These are phyloP conservation scores for Notolepis coatsorum DNA, from an alignment of 2,797 vertebrate genomes.

Conservation along the genomic window DNA sequence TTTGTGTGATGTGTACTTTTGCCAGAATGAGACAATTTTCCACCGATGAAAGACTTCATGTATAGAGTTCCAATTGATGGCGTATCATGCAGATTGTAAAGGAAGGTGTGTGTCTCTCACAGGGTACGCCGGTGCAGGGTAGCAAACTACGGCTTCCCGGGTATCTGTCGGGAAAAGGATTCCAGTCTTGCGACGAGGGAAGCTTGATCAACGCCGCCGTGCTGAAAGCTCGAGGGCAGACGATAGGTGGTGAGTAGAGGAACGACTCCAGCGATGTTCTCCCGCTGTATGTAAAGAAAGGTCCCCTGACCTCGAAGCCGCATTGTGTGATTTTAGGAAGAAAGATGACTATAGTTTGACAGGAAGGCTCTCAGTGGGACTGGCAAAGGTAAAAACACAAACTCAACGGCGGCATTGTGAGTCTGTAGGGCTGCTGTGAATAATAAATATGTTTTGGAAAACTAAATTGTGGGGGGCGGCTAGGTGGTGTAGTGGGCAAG, in stretches of 20 bases:
- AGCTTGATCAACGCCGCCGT: slow-evolving; percentile 91
- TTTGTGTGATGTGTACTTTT: not conserved
- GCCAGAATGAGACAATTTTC: not conserved
- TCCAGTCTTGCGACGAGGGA: slow-evolving; percentile 94
- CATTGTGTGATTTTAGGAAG: no score
- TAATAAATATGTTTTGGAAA: no score
- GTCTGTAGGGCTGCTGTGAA: no score
- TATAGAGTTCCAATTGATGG: not conserved
- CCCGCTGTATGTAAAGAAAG: no score
- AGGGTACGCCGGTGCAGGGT: slow-evolving; percentile 94
- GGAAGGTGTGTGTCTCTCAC: slow-evolving; percentile 36
- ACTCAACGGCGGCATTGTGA: no score
- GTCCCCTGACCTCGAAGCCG: no score
- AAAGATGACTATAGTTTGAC: no score
- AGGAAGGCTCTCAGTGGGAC: no score
- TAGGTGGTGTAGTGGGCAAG: no score
- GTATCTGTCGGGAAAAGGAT: slow-evolving; percentile 97
- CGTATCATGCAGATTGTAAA: not conserved
- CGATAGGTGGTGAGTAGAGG: slow-evolving; percentile 81
- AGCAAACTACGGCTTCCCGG: slow-evolving; percentile 96
- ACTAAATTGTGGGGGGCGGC: no score
- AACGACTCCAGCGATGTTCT: no score
- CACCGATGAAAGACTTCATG: not conserved
- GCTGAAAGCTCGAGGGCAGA: slow-evolving; percentile 89
- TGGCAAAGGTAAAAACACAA: no score